These are phyloP conservation scores for Pycnomerus fuliginosus DNA, from an alignment of 2,888 invertebrate species.

Conservation along the genomic window DNA sequence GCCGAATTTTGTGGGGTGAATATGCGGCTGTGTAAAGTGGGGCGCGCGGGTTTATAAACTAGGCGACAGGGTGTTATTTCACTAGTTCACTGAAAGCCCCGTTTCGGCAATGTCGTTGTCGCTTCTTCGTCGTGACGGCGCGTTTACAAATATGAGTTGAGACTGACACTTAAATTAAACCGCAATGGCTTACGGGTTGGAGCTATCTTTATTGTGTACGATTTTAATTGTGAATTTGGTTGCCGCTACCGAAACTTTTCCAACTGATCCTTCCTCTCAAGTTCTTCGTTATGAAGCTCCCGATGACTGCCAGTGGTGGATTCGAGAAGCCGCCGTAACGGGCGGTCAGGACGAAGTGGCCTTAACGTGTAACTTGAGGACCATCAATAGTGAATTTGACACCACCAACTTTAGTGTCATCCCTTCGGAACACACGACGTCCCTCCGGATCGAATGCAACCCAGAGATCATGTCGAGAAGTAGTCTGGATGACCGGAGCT, in stretches of 20 bases:
- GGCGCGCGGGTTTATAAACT: conserved; percentile 32
- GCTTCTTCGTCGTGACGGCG: neutral
- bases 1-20: too few species aligned
- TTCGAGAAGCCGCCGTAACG: conserved; percentile 59
- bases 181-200: neutral
- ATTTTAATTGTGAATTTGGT: conserved; percentile 12
- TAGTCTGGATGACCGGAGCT: conserved; percentile 73
- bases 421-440: conserved; percentile 79
- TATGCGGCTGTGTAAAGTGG: conserved; percentile 32
- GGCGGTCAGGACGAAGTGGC: conserved; percentile 67
- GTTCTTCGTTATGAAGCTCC: conserved; percentile 74
- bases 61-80: conserved; percentile 30
- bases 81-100: conserved; percentile 33
- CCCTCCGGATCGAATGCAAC: conserved; percentile 76
- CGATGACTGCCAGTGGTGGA: conserved; percentile 82
- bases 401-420: conserved; percentile 87
- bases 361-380: conserved; percentile 75
- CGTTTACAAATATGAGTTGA: conserved; percentile 6
- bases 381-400: conserved; percentile 85
- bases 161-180: conserved; percentile 2
- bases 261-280: conserved; percentile 43
- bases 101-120: conserved; percentile 27
- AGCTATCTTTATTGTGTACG: neutral
- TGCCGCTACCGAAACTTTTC: conserved; percentile 15
- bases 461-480: conserved; percentile 78